Evolutionary conservation across 2,797 vertebrate genomes (phyloP).

Genomic region (Anolis apletophallus): DNA sequence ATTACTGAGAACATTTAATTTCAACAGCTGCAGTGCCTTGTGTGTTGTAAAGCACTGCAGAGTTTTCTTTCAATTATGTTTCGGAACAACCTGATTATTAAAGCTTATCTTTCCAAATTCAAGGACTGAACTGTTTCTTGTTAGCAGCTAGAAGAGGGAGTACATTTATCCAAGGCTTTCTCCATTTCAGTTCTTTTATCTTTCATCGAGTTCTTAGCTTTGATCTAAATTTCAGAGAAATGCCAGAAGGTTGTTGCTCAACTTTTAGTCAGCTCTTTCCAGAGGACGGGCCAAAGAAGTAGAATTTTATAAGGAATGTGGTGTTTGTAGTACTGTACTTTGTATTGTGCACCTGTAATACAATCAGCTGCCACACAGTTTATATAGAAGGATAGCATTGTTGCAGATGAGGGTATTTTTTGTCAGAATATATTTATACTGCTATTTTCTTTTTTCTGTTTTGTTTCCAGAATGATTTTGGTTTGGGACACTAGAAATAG

Average conservation of each 20-base stretch:
- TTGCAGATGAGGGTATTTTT: neutral
- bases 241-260: slow-evolving; percentile 23
- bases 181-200: slow-evolving; percentile 63
- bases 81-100: slow-evolving; percentile 35
- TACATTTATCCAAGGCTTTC: slow-evolving; percentile 67
- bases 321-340: neutral
- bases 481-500: neutral
- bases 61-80: slow-evolving; percentile 20
- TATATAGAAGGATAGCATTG: neutral
- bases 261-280: neutral
- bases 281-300: neutral
- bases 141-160: slow-evolving; percentile 66
- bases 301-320: neutral
- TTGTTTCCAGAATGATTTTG: neutral
- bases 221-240: slow-evolving; percentile 67
- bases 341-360: neutral
- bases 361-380: neutral
- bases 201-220: slow-evolving; percentile 61
- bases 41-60: neutral
- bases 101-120: slow-evolving; percentile 58
- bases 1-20: slow-evolving; percentile 29
- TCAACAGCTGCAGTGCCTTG: slow-evolving; percentile 22
- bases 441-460: neutral
- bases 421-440: neutral
- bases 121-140: slow-evolving; percentile 63